phyloP scores from a whole-genome alignment of 2,888 invertebrate species.

The Nymphalis urticae region DNA sequence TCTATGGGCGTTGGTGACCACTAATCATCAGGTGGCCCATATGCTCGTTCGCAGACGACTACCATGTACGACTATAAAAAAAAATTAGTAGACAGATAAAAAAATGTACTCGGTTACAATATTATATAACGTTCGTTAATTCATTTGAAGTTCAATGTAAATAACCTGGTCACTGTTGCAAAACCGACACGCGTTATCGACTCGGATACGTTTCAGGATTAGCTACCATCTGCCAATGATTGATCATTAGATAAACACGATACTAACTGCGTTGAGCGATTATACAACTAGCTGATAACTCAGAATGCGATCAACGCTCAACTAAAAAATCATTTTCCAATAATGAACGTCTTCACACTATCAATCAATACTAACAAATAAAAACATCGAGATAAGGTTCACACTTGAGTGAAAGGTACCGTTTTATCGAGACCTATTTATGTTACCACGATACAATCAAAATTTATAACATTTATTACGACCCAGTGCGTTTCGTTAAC shows the following conservation, averaged over 20 bases:
- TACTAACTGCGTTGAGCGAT: constrained; percentile 41
- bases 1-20: too few relatives aligned
- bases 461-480: constrained; percentile 54
- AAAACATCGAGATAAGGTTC: constrained; percentile 34
- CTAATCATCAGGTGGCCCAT: too few relatives aligned
- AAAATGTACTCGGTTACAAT: not conserved
- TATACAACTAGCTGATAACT: constrained; percentile 41
- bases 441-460: constrained; percentile 53
- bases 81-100: not conserved
- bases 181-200: constrained; percentile 24
- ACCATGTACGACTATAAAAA: too few relatives aligned
- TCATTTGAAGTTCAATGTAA: constrained; percentile 15
- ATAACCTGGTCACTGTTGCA: constrained; percentile 22
- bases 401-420: constrained; percentile 34
- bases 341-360: constrained; percentile 23
- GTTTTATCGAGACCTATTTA: constrained; percentile 47
- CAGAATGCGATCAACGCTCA: constrained; percentile 37
- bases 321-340: constrained; percentile 41
- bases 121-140: not conserved
- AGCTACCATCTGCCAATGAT: constrained; percentile 58
- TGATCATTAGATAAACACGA: constrained; percentile 54
- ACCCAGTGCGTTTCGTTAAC: constrained; percentile 59
- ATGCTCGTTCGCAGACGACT: too few relatives aligned
- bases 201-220: constrained; percentile 46
- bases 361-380: constrained; percentile 32